Conservation (phyloP, 2,888 invertebrate genomes). For the Rotaria socialis region DNA sequence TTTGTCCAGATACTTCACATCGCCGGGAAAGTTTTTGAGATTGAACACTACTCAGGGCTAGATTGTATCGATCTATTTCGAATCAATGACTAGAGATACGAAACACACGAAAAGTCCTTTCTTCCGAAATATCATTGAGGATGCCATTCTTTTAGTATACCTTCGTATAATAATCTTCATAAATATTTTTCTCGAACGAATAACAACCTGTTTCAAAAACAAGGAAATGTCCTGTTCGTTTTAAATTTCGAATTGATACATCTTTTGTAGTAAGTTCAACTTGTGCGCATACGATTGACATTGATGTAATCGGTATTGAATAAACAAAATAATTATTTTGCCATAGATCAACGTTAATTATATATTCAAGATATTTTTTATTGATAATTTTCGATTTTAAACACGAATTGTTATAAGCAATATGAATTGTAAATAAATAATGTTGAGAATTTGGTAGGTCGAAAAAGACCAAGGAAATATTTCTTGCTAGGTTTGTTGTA, state of each 20-base stretch:
- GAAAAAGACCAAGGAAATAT: not conserved
- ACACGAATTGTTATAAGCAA: not conserved
- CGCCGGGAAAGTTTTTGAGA: no score
- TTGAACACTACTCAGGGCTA: no score
- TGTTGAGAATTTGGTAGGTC: slow-evolving; percentile 17
- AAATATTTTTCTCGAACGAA: not conserved
- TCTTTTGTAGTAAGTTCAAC: not conserved
- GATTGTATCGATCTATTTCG: no score
- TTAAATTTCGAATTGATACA: not conserved
- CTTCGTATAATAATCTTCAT: slow-evolving; percentile 20
- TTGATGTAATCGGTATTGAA: not conserved
- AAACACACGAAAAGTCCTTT: no score
- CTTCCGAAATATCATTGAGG: no score
- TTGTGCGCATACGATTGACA: not conserved
- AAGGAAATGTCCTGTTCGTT: not conserved
- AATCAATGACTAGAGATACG: no score
- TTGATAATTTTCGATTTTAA: not conserved
- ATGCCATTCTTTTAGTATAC: not conserved
- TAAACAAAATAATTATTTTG: not conserved
- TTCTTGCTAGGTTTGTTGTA: slow-evolving; percentile 3
- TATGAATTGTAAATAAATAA: not conserved
- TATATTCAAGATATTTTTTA: not conserved
- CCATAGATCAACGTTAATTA: not conserved
- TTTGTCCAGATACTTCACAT: no score
- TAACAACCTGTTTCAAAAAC: slow-evolving; percentile 22